Conservation (phyloP, 2,113 vertebrate genomes). For the Vulpes ferrilata region DNA sequence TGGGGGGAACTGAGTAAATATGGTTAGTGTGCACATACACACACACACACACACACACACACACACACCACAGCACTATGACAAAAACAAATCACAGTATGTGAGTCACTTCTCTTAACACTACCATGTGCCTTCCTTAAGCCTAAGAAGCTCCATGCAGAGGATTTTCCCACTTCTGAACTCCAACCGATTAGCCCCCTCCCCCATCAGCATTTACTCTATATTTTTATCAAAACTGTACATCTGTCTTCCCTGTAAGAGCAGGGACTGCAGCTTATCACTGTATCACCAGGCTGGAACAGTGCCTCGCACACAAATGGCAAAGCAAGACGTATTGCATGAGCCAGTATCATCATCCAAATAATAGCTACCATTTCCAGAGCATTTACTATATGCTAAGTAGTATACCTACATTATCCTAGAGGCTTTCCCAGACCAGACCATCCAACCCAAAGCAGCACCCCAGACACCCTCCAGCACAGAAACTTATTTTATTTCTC, state of each 20-base stretch:
- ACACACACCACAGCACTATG: background rate
- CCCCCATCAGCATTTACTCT: background rate
- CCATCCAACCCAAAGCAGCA: background rate
- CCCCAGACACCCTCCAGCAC: background rate
- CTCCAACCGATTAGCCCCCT: background rate
- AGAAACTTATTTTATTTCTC: background rate
- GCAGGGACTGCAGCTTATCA: background rate
- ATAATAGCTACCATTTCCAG: conserved; percentile 41
- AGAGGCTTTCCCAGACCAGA: conserved; percentile 14
- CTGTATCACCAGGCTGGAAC: background rate
- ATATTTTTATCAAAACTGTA: background rate
- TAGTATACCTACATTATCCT: background rate
- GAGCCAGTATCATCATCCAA: conserved; percentile 5
- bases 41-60: background rate
- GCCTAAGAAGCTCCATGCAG: background rate
- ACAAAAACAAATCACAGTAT: background rate
- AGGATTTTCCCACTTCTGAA: background rate
- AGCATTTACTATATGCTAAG: background rate
- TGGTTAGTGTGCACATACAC: background rate
- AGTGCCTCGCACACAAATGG: background rate
- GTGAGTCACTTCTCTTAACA: background rate
- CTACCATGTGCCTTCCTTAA: background rate
- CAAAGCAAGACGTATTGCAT: background rate
- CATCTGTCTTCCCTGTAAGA: background rate
- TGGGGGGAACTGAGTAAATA: background rate